Percentiles rank a stretch among this genome's conserved stretches.
Evolutionary conservation across 2,113 vertebrate genomes (phyloP).

Genomic region (Onychostruthus taczanowskii): DNA sequence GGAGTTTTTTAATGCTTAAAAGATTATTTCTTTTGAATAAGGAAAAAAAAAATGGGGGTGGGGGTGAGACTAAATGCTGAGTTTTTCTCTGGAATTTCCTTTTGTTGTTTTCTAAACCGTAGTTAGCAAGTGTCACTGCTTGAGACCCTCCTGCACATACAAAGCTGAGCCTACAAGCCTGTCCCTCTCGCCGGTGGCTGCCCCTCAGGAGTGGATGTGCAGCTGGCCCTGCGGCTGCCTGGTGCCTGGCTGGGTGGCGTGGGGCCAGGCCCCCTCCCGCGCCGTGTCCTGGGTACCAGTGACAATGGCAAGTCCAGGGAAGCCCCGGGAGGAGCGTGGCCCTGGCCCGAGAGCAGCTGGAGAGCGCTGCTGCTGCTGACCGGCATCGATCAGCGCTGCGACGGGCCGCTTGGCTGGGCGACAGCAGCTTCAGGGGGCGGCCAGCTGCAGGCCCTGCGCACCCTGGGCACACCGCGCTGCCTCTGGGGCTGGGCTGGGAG

Average conservation of each 20-base stretch:
- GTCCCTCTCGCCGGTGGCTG: neutral
- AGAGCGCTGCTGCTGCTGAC: neutral
- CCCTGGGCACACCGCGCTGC: neutral
- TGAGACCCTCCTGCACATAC: neutral
- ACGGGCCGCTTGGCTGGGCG: neutral
- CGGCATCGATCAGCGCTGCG: fast-evolving
- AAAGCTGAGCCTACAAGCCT: neutral
- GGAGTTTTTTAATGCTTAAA: neutral
- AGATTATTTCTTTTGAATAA: constrained; percentile 2
- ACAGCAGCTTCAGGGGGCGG: neutral
- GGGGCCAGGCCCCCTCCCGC: neutral
- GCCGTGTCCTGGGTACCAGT: fast-evolving
- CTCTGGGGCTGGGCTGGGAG: fast-evolving
- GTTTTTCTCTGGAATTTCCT: constrained; percentile 6
- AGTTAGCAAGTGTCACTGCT: neutral
- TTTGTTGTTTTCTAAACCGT: constrained; percentile 1
- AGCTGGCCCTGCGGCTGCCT: neutral
- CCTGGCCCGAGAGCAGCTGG: neutral
- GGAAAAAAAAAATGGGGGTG: neutral
- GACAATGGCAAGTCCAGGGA: neutral
- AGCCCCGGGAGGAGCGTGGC: neutral
- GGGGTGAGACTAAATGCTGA: neutral
- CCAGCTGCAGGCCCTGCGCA: fast-evolving
- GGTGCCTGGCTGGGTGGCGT: neutral
- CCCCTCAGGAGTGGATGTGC: neutral